Conservation (phyloP, 2,113 vertebrate species). For the Tragelaphus buxtoni region DNA sequence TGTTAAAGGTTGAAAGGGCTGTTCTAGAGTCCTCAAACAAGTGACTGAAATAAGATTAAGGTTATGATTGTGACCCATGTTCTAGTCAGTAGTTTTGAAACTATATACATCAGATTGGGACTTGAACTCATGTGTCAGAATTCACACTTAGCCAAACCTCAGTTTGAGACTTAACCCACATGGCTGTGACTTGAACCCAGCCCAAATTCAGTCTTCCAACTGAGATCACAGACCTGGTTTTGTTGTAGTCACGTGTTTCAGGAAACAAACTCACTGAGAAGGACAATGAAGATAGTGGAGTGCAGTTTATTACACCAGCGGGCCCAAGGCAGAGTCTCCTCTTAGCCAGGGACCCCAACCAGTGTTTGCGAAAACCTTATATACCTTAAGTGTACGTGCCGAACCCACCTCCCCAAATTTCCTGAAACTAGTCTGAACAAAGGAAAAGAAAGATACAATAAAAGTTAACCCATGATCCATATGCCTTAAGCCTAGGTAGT, state of each 20-base stretch:
- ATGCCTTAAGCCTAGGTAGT: not conserved
- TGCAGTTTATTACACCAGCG: not conserved
- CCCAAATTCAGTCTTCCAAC: not conserved
- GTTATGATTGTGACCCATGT: not conserved
- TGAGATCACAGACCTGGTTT: not conserved
- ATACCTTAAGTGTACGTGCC: not conserved
- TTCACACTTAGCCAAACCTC: not conserved
- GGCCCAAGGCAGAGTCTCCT: not conserved
- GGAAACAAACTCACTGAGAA: not conserved
- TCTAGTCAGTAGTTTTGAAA: not conserved
- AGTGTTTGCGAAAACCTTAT: not conserved
- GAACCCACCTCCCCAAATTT: not conserved
- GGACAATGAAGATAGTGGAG: not conserved
- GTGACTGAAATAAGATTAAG: not conserved
- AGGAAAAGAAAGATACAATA: not conserved
- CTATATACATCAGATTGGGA: not conserved
- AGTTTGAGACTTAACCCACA: not conserved
- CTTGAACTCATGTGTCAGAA: not conserved
- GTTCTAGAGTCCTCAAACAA: not conserved
- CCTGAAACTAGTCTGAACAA: not conserved
- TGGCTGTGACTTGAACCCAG: not conserved
- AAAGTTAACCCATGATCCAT: not conserved
- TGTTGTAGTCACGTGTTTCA: accelerated
- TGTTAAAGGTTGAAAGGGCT: not conserved
- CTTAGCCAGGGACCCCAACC: not conserved